Evolutionary conservation across 2,888 invertebrate genomes (phyloP).

Genomic region (Hymenopus coronatus): DNA sequence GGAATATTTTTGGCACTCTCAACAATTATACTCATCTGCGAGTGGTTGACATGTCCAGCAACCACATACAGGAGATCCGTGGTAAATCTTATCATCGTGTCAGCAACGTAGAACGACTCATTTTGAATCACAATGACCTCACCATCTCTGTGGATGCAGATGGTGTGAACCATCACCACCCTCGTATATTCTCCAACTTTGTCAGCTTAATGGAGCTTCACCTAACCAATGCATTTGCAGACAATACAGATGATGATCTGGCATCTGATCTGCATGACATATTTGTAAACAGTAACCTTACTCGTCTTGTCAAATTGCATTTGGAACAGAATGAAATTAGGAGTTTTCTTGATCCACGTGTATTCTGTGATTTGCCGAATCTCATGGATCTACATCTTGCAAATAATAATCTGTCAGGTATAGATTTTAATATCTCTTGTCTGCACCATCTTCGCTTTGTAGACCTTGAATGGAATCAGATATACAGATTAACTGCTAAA

Average conservation of each 20-base stretch:
- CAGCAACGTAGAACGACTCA: slow-evolving; percentile 61
- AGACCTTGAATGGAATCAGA: slow-evolving; percentile 66
- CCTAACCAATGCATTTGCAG: slow-evolving; percentile 70
- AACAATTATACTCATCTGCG: slow-evolving; percentile 57
- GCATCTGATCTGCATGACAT: slow-evolving; percentile 68
- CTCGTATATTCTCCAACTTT: slow-evolving; percentile 67
- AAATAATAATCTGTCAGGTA: slow-evolving; percentile 59
- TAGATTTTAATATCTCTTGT: slow-evolving; percentile 66
- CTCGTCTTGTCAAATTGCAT: slow-evolving; percentile 65
- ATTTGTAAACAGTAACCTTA: slow-evolving; percentile 64
- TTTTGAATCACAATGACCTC: slow-evolving; percentile 69
- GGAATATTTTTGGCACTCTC: slow-evolving; percentile 68
- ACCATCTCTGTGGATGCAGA: slow-evolving; percentile 55
- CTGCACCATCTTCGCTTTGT: slow-evolving; percentile 62
- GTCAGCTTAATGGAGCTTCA: slow-evolving; percentile 66
- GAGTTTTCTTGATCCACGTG: slow-evolving; percentile 59
- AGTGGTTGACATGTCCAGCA: slow-evolving; percentile 71
- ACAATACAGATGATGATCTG: slow-evolving; percentile 58
- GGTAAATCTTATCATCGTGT: slow-evolving; percentile 76
- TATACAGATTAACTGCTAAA: slow-evolving; percentile 54
- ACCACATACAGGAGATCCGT: slow-evolving; percentile 65
- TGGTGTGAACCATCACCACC: slow-evolving; percentile 61
- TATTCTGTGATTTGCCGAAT: slow-evolving; percentile 68
- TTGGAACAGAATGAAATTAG: slow-evolving; percentile 74
- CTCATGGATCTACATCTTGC: slow-evolving; percentile 67